Conservation (phyloP, 2,113 vertebrate genomes). For the Chauna torquata region DNA sequence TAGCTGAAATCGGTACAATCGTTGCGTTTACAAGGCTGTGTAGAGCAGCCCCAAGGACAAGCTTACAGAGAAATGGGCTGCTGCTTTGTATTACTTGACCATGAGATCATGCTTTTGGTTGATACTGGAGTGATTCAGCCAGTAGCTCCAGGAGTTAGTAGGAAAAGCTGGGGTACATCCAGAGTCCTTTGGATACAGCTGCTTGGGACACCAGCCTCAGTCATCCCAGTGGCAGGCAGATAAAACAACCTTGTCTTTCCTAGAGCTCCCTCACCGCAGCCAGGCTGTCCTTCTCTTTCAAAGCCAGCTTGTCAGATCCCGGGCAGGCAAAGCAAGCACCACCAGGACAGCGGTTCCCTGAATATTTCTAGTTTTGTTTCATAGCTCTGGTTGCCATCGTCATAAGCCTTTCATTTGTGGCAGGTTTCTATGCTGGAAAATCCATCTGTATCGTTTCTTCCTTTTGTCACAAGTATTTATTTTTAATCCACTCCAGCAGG, state of each 20-base stretch:
- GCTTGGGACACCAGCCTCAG: not conserved
- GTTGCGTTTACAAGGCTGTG: not conserved
- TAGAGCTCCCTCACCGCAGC: not conserved
- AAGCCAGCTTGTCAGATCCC: not conserved
- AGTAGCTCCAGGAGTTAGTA: not conserved
- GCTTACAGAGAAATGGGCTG: not conserved
- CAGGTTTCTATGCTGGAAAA: not conserved
- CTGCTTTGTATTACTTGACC: not conserved
- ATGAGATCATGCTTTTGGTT: not conserved
- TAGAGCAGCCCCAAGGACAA: conserved; percentile 24
- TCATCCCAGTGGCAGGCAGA: not conserved
- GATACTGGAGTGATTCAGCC: not conserved
- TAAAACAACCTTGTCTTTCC: not conserved
- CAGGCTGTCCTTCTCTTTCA: not conserved
- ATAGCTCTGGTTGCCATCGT: not conserved
- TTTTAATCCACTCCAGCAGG: not conserved
- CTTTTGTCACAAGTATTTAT: not conserved
- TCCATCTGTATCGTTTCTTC: not conserved
- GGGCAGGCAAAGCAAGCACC: not conserved
- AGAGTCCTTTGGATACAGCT: not conserved
- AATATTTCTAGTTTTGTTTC: not conserved
- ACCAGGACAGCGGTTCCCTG: not conserved
- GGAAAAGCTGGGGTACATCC: not conserved
- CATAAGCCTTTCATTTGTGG: not conserved
- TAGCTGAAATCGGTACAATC: not conserved